These are phyloP conservation scores for Xestoiulus laeticollis DNA, from an alignment of 2,888 invertebrate species.

Conservation along the genomic window DNA sequence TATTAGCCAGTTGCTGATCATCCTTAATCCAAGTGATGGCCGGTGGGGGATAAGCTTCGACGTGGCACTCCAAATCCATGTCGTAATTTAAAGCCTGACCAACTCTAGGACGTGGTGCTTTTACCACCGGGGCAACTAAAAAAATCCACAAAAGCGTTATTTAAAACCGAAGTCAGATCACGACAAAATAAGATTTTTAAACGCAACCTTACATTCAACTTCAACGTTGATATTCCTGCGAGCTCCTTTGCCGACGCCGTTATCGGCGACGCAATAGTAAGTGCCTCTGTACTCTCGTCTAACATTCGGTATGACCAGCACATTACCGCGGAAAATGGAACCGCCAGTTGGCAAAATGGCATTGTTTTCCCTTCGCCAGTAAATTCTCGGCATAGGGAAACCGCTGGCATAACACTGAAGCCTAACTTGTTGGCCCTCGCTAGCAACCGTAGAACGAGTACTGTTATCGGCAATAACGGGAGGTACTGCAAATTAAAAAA, in stretches of 20 bases:
- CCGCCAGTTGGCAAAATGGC: constrained; percentile 92
- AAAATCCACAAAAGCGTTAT: too few relatives aligned
- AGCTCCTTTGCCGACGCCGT: constrained; percentile 65
- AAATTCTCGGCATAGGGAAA: constrained; percentile 81
- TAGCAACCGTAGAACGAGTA: constrained; percentile 81
- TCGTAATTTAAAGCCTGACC: constrained; percentile 92
- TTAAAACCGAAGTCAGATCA: too few relatives aligned
- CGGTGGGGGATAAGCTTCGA: constrained; percentile 93
- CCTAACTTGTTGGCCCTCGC: constrained; percentile 78
- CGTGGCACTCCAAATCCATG: constrained; percentile 93
- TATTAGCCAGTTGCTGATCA: constrained; percentile 82
- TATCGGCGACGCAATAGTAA: constrained; percentile 83
- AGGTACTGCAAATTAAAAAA: constrained; percentile 68
- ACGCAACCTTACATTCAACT: constrained; percentile 65
- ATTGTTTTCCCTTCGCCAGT: constrained; percentile 92
- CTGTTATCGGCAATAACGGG: constrained; percentile 94
- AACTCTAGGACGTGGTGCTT: constrained; percentile 75
- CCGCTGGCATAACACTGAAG: constrained; percentile 91
- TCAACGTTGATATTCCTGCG: constrained; percentile 82
- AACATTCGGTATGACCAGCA: constrained; percentile 78
- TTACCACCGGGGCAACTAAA: constrained; percentile 82
- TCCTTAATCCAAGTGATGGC: constrained; percentile 89
- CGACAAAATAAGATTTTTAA: background rate
- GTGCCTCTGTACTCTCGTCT: constrained; percentile 91
- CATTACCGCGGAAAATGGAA: constrained; percentile 75